phyloP scores from a whole-genome alignment of 2,797 vertebrate genomes.

The Megalops cyprinoides region DNA sequence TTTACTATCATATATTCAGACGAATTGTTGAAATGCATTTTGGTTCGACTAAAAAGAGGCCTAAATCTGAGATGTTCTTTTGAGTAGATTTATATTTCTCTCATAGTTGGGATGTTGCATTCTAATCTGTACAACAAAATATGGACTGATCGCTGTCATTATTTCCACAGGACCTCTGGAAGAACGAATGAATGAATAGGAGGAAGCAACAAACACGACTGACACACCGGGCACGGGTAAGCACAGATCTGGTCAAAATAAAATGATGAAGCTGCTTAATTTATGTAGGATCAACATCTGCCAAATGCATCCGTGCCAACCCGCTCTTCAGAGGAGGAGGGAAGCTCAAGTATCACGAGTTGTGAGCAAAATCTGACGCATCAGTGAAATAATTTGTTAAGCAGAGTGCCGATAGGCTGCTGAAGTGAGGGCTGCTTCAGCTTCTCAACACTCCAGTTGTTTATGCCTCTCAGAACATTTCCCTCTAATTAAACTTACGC shows the following conservation, averaged over 20 bases:
- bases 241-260: conserved; percentile 37
- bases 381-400: conserved; percentile 35
- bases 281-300: conserved; percentile 47
- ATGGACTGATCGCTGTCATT: conserved; percentile 30
- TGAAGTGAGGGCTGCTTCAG: neutral
- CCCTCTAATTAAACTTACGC: conserved; percentile 29
- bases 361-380: conserved; percentile 17
- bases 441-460: conserved; percentile 15
- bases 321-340: conserved; percentile 26
- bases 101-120: conserved; percentile 31
- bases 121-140: conserved; percentile 34
- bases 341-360: neutral
- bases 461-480: conserved; percentile 22
- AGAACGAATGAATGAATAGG: neutral
- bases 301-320: conserved; percentile 24
- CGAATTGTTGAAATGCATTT: neutral
- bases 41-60: neutral
- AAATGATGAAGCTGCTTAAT: conserved; percentile 49
- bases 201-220: neutral
- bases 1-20: neutral
- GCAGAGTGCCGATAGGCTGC: neutral
- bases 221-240: neutral
- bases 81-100: conserved; percentile 27
- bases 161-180: conserved; percentile 24
- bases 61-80: conserved; percentile 6